phyloP scores from a whole-genome alignment of 2,797 vertebrate species.

The Pangasius mekongensis region DNA sequence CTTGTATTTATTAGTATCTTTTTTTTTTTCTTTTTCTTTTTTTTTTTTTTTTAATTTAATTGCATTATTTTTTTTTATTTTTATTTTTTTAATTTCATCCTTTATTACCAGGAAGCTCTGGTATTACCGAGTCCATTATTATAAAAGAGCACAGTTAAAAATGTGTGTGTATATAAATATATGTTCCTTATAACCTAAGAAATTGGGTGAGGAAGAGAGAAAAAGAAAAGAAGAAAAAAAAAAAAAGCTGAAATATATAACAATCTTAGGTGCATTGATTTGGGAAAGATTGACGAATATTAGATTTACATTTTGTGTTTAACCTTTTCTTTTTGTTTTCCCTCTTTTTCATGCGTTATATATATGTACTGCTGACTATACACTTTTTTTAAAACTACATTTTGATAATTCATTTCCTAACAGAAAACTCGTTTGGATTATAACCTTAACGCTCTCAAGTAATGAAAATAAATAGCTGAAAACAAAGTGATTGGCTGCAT shows the following conservation, averaged over 20 bases:
- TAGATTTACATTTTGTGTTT: constrained; percentile 59
- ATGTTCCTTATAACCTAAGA: constrained; percentile 49
- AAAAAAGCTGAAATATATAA: constrained; percentile 35
- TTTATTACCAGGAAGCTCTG: constrained; percentile 63
- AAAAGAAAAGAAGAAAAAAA: background rate
- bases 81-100: constrained; percentile 39
- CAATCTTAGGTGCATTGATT: constrained; percentile 47
- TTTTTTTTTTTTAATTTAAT: constrained; percentile 50
- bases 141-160: constrained; percentile 67
- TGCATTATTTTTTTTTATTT: background rate
- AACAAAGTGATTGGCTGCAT: constrained; percentile 50
- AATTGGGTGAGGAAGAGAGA: constrained; percentile 34
- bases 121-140: constrained; percentile 69
- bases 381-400: constrained; percentile 82
- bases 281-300: constrained; percentile 46
- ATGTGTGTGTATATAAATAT: constrained; percentile 62
- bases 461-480: constrained; percentile 80
- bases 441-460: constrained; percentile 79
- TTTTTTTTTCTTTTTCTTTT: constrained; percentile 28
- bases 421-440: constrained; percentile 79
- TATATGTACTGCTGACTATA: constrained; percentile 79
- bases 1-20: constrained; percentile 57
- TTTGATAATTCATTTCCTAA: constrained; percentile 84
- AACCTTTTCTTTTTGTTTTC: constrained; percentile 59
- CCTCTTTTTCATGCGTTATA: constrained; percentile 65